Percentiles rank a stretch among this genome's conserved stretches.
Evolutionary conservation across 2,113 vertebrate species (phyloP).

Genomic region (Capreolus pygargus): DNA sequence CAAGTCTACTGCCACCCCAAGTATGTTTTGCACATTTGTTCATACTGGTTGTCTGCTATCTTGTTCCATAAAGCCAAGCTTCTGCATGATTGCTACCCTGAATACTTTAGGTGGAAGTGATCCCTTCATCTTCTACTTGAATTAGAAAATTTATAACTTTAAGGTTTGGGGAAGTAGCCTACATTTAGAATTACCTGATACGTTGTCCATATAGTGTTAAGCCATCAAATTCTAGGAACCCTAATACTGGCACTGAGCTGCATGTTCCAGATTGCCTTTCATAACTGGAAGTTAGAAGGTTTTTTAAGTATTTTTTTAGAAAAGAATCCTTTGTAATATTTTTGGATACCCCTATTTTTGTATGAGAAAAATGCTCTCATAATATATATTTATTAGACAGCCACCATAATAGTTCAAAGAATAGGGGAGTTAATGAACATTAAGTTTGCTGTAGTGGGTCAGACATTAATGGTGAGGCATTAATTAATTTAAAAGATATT

Average conservation of each 20-base stretch:
- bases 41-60: neutral
- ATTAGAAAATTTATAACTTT: neutral
- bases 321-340: neutral
- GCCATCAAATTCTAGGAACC: neutral
- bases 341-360: neutral
- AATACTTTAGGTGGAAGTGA: neutral
- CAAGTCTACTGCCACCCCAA: neutral
- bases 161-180: neutral
- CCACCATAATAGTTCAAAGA: neutral
- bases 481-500: neutral
- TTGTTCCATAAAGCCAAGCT: neutral
- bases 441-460: neutral
- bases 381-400: neutral
- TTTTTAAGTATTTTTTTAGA: neutral
- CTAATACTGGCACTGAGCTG: neutral
- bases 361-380: neutral
- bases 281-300: neutral
- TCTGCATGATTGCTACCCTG: neutral
- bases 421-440: neutral
- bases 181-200: neutral
- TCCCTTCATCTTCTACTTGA: neutral
- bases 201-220: neutral
- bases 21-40: neutral
- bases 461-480: neutral
- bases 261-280: neutral